Evolutionary conservation across 2,888 invertebrate species (phyloP), one percentile per base, ranked within the genome.

Genomic region (Coenonympha glycerion): DNA sequence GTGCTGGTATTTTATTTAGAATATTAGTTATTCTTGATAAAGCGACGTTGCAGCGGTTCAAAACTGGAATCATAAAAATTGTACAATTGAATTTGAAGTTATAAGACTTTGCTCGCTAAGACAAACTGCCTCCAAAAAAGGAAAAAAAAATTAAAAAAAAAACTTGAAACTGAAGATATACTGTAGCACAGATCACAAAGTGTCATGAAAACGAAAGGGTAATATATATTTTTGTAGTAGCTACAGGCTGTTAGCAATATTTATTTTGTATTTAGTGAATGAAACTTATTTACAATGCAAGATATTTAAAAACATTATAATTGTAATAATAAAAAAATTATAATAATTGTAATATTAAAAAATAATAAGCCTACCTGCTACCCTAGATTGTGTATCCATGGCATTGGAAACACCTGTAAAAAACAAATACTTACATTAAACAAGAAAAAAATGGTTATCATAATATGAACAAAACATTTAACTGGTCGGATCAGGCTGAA

Each of bases 41-140:
- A 54, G 85, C 83, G 64, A 68, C 59, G 61, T 67, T 62, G 73
- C 85, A 85, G 63, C 84, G 84, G 69, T 69, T 71, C 60, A 86
- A 61, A 66, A 85, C 87, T 87, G 87, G 55, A 74, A 82, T 71
- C 61, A 76, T 65, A 77, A 73, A 70, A 58, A 58, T 55, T 52
- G 49, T 53, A 47, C 19, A 44, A 2, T n/a, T 30, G 13, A 13
- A 13, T 13, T 33, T 2, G 6, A 16, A 33, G 15, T 16, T 6
- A 1, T 5, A 30, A 13, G 6, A 30, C 30, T 30, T 6, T 28
- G 9, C 3, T 11, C 4, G n/a, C n/a, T 8, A 9, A 24, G 9
- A 1, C 8, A 26, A 26, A 9, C 3, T 9, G n/a, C 9, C 6
- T 26, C 9, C 3, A 3, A 8, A 26, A 3, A 8, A 24, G 24